Evolutionary conservation across 1,140 invertebrate species (phyloP), one percentile per base, ranked within the genome.

Genomic region (Nasonia vitripennis): DNA sequence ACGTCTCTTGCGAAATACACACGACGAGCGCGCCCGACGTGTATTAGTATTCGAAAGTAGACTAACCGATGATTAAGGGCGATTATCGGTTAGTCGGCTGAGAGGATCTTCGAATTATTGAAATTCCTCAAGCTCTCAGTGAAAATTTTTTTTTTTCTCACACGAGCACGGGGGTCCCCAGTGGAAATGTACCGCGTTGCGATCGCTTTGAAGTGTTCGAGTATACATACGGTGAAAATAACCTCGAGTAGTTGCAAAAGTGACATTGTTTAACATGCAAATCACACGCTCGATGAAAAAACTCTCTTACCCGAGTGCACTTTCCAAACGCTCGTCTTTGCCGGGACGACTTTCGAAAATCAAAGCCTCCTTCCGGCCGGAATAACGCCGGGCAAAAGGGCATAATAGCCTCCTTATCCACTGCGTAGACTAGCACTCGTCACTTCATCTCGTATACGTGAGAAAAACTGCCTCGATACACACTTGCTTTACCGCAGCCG

Each of bases 281-380:
- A 45, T 70, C 67, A 81, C n/a, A 81, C 20, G 45, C 14, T 41
- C 31, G 23, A 9, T 71, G 34, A 37, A 37, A 23, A 27, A 27
- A 27, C 27, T 27, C 23, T 81, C 79, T 73, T 80, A 80, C 67
- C 68, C 27, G 31, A 6, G n/a, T 81, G 68, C 45, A 73, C 71
- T 82, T 82, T 82, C 81, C 27, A 55, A 34, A 75, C 48, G 14
- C 10, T 12, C 17, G n/a, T 41, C 37, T 27, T 27, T 27, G 10
- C 4, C 20, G 17, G 17, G 7, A 81, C 79, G 7, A 81, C 79
- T 81, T 73, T 81, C 79, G 79, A 71, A 73, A 81, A 73, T 31
- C 23, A 70, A 31, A 11, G 68, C n/a, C 68, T 23, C n/a, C 68
- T 27, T 10, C 68, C 11, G 23, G 23, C 68, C 68, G 20, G 9